Conservation (phyloP, 2,888 invertebrate genomes). For the Dicycla oo region DNA sequence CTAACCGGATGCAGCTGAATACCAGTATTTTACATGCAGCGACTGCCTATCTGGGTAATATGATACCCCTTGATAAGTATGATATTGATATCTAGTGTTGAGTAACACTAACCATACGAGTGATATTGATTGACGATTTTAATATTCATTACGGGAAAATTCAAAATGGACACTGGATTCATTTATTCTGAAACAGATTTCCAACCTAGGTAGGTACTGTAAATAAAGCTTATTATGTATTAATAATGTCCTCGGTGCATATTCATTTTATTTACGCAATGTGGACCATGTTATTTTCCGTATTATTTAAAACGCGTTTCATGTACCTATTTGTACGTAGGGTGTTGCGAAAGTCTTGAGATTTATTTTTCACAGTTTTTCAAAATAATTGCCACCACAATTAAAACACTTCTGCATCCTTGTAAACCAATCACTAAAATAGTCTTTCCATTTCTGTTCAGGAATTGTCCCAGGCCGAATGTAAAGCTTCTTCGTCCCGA, state of each 20-base stretch:
- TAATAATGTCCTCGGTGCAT: slow-evolving; percentile 27
- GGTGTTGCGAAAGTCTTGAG: no score
- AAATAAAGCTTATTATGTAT: slow-evolving; percentile 17
- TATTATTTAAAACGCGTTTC: no score
- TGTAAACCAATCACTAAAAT: no score
- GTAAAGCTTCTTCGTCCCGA: no score
- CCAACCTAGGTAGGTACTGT: background rate
- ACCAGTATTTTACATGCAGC: background rate
- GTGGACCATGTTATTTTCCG: slow-evolving; percentile 2
- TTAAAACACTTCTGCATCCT: no score
- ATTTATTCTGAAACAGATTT: slow-evolving; percentile 28
- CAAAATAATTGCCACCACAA: no score
- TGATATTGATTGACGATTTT: slow-evolving; percentile 27
- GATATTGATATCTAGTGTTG: background rate
- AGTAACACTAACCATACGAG: background rate
- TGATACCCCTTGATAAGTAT: background rate
- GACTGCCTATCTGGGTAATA: background rate
- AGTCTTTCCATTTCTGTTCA: no score
- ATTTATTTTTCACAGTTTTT: no score
- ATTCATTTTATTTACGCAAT: slow-evolving; percentile 6
- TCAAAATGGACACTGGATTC: slow-evolving; percentile 19
- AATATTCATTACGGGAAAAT: slow-evolving; percentile 41
- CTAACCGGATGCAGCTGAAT: background rate
- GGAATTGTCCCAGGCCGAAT: no score
- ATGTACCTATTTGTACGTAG: no score